These are phyloP conservation scores for Cydia splendana DNA, from an alignment of 1,140 invertebrate genomes.

Conservation along the genomic window DNA sequence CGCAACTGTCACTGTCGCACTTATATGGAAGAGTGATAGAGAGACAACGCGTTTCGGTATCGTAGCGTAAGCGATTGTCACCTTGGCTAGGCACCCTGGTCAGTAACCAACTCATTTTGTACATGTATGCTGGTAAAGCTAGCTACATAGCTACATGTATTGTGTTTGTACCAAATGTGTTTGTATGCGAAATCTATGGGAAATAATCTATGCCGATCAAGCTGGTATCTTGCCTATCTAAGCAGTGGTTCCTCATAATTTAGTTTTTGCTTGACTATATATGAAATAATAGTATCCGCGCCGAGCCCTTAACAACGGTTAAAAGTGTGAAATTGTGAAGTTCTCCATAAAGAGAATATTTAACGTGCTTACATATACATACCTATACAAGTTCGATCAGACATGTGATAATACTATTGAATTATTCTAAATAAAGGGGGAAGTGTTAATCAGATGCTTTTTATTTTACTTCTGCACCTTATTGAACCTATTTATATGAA, in stretches of 20 bases:
- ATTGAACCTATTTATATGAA: not conserved
- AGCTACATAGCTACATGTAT: too few species aligned
- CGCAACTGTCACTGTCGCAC: too few species aligned
- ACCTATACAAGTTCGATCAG: conserved; percentile 65
- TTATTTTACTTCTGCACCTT: conserved; percentile 39
- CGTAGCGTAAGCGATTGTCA: too few species aligned
- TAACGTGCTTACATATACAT: conserved; percentile 67
- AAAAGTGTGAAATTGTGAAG: not conserved
- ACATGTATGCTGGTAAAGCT: too few species aligned
- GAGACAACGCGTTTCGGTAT: too few species aligned
- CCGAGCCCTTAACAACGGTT: not conserved
- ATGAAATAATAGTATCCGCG: not conserved
- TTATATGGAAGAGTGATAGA: too few species aligned
- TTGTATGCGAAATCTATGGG: not conserved
- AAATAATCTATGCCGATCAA: not conserved
- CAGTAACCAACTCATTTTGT: too few species aligned
- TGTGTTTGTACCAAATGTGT: too few species aligned
- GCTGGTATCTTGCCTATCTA: not conserved
- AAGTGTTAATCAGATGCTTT: conserved; percentile 59
- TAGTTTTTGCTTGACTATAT: not conserved
- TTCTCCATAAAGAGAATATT: conserved; percentile 51
- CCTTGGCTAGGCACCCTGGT: too few species aligned
- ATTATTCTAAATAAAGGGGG: conserved; percentile 73
- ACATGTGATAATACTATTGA: conserved; percentile 74
- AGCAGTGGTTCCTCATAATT: not conserved